Evolutionary conservation across 2,797 vertebrate genomes (phyloP).

Genomic region (Iguana delicatissima): DNA sequence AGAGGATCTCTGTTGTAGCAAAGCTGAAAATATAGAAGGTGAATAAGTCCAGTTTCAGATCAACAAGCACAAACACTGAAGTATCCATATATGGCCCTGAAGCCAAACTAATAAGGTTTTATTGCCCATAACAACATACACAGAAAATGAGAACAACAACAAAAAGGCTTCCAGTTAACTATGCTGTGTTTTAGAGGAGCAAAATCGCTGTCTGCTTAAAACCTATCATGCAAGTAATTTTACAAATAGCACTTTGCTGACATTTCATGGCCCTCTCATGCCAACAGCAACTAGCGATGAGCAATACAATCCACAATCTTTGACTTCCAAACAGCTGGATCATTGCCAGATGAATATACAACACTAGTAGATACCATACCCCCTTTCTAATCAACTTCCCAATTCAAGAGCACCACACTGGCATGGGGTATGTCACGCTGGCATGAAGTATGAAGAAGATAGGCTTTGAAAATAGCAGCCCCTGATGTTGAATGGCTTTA

Average conservation of each 20-base stretch:
- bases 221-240: background rate
- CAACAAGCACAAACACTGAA: background rate
- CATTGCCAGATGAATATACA: conserved; percentile 57
- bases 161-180: conserved; percentile 9
- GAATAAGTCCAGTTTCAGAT: background rate
- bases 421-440: conserved; percentile 56
- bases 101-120: conserved; percentile 13
- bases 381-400: conserved; percentile 74
- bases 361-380: conserved; percentile 47
- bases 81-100: background rate
- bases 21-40: background rate
- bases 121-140: conserved; percentile 7
- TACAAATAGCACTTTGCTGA: background rate
- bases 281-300: conserved; percentile 48
- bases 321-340: conserved; percentile 61
- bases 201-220: conserved; percentile 47
- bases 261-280: conserved; percentile 18
- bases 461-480: conserved; percentile 62
- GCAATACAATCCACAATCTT: conserved; percentile 39
- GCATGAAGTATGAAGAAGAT: conserved; percentile 58
- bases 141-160: conserved; percentile 9
- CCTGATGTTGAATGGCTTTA: conserved; percentile 44
- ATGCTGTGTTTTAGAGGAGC: background rate
- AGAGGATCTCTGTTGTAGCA: background rate
- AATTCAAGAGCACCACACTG: conserved; percentile 71